A percentile compares a stretch with the other conserved stretches of the same genome.
phyloP scores from a whole-genome alignment of 2,888 invertebrate genomes.

The Nephrotoma appendiculata region DNA sequence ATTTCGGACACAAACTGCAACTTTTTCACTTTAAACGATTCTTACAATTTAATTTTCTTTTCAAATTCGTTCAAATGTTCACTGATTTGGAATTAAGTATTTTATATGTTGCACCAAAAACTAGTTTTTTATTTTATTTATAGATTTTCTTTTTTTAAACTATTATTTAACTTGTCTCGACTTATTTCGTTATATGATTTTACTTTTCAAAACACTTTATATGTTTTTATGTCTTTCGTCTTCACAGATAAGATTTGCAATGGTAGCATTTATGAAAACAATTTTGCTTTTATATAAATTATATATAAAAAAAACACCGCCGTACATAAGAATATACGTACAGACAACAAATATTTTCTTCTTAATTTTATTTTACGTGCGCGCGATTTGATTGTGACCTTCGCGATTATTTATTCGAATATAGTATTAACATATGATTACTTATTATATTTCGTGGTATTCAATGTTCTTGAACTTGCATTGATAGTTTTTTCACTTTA shows the following conservation, averaged over 20 bases:
- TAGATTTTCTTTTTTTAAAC: neutral
- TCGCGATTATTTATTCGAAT: neutral
- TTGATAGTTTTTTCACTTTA: neutral
- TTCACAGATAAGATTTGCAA: neutral
- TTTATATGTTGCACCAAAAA: neutral
- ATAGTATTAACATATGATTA: neutral
- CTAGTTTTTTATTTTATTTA: neutral
- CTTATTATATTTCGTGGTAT: neutral
- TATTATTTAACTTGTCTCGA: neutral
- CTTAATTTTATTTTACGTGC: neutral
- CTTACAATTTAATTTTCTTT: neutral
- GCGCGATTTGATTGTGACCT: neutral
- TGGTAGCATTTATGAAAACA: neutral
- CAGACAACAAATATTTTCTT: neutral
- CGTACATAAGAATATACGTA: neutral
- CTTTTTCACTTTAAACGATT: neutral
- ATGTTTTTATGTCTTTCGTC: neutral
- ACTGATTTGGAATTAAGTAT: neutral
- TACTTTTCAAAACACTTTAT: neutral
- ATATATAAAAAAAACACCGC: neutral
- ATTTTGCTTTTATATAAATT: neutral
- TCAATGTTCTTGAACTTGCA: neutral
- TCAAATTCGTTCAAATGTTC: neutral
- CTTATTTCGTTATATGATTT: neutral
- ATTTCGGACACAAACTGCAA: neutral